A percentile compares a stretch with the other conserved stretches of the same genome.
Conservation (phyloP, 2,797 vertebrate genomes). For the Hippocampus kuda region DNA sequence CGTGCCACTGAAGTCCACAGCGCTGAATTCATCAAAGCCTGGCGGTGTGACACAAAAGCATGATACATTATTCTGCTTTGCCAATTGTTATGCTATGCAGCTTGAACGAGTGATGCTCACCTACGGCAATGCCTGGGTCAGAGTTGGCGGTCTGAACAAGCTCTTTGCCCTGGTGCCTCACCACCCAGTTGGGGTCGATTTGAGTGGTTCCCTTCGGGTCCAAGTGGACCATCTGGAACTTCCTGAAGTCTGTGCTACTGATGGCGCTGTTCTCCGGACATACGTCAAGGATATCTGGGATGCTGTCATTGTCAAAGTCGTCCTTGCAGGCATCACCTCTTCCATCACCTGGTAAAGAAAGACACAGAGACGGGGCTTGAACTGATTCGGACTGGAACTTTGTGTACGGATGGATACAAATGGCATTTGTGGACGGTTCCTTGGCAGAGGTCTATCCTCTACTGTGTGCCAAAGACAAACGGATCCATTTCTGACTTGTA, state of each 20-base stretch:
- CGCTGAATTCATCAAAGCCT: constrained; percentile 92
- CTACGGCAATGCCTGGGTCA: constrained; percentile 94
- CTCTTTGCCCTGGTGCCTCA: constrained; percentile 96
- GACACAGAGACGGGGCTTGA: background rate
- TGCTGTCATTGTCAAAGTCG: constrained; percentile 92
- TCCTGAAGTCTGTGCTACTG: constrained; percentile 90
- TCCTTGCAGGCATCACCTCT: constrained; percentile 93
- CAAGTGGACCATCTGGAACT: constrained; percentile 98
- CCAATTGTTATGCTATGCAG: too few relatives aligned
- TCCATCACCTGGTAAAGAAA: constrained; percentile 74
- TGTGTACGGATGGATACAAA: background rate
- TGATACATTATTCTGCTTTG: background rate
- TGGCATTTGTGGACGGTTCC: background rate
- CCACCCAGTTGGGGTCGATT: constrained; percentile 98
- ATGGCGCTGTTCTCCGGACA: constrained; percentile 94
- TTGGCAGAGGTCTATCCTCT: background rate
- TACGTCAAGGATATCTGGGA: constrained; percentile 88
- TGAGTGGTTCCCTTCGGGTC: constrained; percentile 98
- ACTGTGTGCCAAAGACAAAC: background rate
- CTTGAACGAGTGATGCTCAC: constrained; percentile 61
- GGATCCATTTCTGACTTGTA: background rate
- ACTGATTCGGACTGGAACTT: background rate
- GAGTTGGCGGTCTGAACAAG: constrained; percentile 97
- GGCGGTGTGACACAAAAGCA: background rate
- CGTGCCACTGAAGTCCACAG: constrained; percentile 95